These are phyloP conservation scores for Prietella phreatophila DNA, from an alignment of 2,113 vertebrate species.

Conservation along the genomic window DNA sequence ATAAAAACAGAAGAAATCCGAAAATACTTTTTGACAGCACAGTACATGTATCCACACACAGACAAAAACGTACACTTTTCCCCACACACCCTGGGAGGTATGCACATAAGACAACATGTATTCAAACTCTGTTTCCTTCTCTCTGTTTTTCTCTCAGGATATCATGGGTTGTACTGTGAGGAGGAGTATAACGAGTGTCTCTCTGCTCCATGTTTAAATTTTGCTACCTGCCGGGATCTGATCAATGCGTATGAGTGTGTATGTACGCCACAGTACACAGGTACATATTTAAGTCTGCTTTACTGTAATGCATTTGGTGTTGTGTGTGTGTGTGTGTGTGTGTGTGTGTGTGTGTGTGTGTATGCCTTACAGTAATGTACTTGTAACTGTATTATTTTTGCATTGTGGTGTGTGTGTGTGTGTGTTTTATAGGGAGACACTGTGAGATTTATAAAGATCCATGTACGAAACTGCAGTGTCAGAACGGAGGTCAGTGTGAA, in stretches of 20 bases:
- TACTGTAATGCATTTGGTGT: background rate
- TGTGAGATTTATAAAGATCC: slow-evolving; percentile 94
- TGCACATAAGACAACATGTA: background rate
- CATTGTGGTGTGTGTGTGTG: slow-evolving; percentile 22
- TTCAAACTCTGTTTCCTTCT: slow-evolving; percentile 8
- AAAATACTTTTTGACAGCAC: too few species aligned
- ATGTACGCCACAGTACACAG: slow-evolving; percentile 88
- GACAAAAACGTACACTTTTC: too few species aligned
- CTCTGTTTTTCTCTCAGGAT: slow-evolving; percentile 72
- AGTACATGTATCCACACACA: too few species aligned
- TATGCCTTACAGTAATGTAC: background rate
- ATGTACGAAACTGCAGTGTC: slow-evolving; percentile 85
- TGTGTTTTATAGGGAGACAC: slow-evolving; percentile 75
- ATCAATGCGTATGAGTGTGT: slow-evolving; percentile 87
- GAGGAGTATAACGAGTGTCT: slow-evolving; percentile 95
- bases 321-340: background rate
- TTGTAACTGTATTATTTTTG: background rate
- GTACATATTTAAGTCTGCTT: slow-evolving; percentile 54
- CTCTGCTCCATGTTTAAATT: slow-evolving; percentile 91
- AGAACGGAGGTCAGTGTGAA: slow-evolving; percentile 90
- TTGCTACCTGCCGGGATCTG: slow-evolving; percentile 89
- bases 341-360: background rate
- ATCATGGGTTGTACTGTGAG: slow-evolving; percentile 95
- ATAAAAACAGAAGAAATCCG: too few species aligned
- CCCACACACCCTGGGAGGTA: background rate